Percentiles rank a stretch among this genome's conserved stretches.
phyloP scores from a whole-genome alignment of 2,888 invertebrate genomes.

The Drosophila histrio region DNA sequence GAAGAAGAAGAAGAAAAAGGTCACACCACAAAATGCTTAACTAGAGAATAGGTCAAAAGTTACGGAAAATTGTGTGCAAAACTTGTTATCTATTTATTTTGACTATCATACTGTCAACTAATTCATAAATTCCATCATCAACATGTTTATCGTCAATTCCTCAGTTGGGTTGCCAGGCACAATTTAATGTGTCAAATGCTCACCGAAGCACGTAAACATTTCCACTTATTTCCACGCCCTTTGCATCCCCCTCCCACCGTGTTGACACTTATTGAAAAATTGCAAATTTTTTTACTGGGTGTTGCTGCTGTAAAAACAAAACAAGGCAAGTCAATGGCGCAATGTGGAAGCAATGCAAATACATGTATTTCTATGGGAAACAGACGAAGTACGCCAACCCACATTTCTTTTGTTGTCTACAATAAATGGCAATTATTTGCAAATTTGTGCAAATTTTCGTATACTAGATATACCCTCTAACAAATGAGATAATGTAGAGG shows the following conservation, averaged over 20 bases:
- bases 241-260: conserved; percentile 19
- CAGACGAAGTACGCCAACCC: neutral
- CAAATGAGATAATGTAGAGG: neutral
- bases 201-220: conserved; percentile 49
- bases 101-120: conserved; percentile 1
- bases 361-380: conserved; percentile 10
- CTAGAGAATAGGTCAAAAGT: neutral
- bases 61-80: neutral
- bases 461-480: neutral
- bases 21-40: neutral
- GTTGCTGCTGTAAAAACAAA: conserved; percentile 4
- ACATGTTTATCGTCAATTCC: conserved; percentile 9
- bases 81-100: conserved; percentile 3
- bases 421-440: conserved; percentile 48
- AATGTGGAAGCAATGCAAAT: conserved; percentile 5
- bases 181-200: conserved; percentile 13
- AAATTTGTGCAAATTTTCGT: conserved; percentile 43
- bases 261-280: conserved; percentile 66
- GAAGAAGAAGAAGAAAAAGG: no score
- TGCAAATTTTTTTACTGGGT: conserved; percentile 43
- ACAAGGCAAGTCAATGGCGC: conserved; percentile 5
- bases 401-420: conserved; percentile 21
- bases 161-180: conserved; percentile 1
- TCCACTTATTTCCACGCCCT: conserved; percentile 29
- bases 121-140: conserved; percentile 22